Evolutionary conservation across 2,797 vertebrate species (phyloP).

Genomic region (Alfaro cultratus): DNA sequence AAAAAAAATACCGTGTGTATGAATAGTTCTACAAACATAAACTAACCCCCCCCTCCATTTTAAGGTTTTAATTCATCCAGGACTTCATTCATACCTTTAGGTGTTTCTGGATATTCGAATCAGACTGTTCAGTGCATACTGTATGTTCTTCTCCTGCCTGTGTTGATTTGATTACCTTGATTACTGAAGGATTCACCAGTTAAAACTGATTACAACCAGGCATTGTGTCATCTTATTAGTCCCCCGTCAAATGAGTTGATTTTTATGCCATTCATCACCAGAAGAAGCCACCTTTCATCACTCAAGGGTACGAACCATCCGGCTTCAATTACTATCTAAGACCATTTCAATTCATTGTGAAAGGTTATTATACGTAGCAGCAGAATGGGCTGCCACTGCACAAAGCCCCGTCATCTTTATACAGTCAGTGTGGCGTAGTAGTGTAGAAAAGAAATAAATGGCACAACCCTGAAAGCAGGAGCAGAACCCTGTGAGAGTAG

Average conservation of each 20-base stretch:
- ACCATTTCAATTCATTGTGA: conserved; percentile 40
- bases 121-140: conserved; percentile 3
- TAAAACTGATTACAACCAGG: conserved; percentile 33
- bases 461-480: conserved; percentile 9
- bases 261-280: conserved; percentile 33
- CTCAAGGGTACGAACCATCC: conserved; percentile 39
- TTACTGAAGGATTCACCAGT: conserved; percentile 36
- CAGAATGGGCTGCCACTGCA: conserved; percentile 11
- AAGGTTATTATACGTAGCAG: conserved; percentile 21
- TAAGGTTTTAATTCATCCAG: background rate
- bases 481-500: conserved; percentile 13
- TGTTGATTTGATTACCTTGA: conserved; percentile 35
- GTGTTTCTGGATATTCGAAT: background rate
- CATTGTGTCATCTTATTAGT: conserved; percentile 53
- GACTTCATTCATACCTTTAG: background rate
- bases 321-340: conserved; percentile 42
- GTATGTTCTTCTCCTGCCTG: background rate
- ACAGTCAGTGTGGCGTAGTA: conserved; percentile 2
- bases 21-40: background rate
- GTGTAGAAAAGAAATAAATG: conserved; percentile 16
- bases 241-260: conserved; percentile 33
- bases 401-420: conserved; percentile 31
- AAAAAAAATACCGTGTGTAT: background rate
- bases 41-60: background rate
- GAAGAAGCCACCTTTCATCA: conserved; percentile 18